Evolutionary conservation across 2,113 vertebrate genomes (phyloP).

Genomic region (Eubucco bourcierii): DNA sequence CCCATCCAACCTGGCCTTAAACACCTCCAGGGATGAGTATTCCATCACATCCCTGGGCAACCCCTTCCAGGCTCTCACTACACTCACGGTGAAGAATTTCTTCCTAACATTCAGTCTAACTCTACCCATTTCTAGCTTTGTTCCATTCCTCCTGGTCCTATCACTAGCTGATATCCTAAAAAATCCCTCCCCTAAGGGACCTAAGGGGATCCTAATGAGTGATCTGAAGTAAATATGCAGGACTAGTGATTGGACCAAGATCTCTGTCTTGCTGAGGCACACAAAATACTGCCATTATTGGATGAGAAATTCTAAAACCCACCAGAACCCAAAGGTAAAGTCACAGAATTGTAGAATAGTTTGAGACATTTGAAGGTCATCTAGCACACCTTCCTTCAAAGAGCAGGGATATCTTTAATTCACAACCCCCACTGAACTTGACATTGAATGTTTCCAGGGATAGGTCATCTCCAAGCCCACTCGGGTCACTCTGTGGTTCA

Average conservation of each 20-base stretch:
- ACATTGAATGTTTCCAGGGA: not conserved
- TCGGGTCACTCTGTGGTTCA: not conserved
- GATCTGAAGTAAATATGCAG: not conserved
- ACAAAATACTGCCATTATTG: accelerated
- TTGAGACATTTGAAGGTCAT: not conserved
- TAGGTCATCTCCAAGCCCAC: not conserved
- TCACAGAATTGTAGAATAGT: not conserved
- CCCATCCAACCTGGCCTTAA: no score
- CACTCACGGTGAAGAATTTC: no score
- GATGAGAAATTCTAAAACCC: not conserved
- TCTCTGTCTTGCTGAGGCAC: not conserved
- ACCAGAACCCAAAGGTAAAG: not conserved
- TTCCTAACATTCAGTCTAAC: no score
- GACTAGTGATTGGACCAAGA: not conserved
- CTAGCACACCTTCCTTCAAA: not conserved
- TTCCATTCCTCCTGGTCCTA: no score
- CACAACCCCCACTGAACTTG: not conserved
- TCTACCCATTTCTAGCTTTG: no score
- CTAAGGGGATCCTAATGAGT: not conserved
- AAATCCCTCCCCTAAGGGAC: no score
- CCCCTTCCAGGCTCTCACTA: no score
- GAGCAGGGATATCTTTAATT: not conserved
- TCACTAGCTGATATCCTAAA: no score
- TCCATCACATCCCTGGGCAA: no score
- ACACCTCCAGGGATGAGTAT: no score